A percentile compares a stretch with the other conserved stretches of the same genome.
Evolutionary conservation across 2,113 vertebrate species (phyloP).

Genomic region (Seriola aureovittata): DNA sequence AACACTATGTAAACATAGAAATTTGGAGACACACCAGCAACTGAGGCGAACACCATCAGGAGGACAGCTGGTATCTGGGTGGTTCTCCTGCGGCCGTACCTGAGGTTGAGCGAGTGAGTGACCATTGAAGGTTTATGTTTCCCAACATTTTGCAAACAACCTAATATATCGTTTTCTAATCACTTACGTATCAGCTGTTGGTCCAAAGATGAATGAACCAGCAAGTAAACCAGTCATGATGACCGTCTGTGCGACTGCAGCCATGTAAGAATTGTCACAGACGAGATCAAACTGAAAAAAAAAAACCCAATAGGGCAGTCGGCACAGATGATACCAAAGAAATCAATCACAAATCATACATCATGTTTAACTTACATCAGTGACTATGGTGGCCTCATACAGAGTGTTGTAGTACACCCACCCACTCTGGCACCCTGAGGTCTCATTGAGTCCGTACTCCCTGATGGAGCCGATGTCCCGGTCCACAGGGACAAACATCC

Average conservation of each 20-base stretch:
- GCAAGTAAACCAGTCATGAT: constrained; percentile 60
- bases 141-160: background rate
- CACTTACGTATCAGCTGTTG: constrained; percentile 68
- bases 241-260: constrained; percentile 45
- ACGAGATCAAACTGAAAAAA: constrained; percentile 73
- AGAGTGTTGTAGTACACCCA: constrained; percentile 84
- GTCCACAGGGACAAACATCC: constrained; percentile 84
- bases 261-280: constrained; percentile 59
- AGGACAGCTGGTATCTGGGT: constrained; percentile 62
- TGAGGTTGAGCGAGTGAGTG: constrained; percentile 19
- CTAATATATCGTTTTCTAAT: background rate
- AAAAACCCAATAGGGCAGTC: background rate
- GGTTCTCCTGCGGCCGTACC: constrained; percentile 66
- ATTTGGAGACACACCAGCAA: constrained; percentile 59
- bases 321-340: background rate
- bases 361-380: constrained; percentile 77
- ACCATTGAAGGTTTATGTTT: background rate
- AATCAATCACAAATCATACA: background rate
- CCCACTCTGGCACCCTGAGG: constrained; percentile 79
- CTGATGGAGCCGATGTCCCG: constrained; percentile 82
- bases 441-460: constrained; percentile 81
- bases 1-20: constrained; percentile 48
- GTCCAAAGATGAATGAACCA: constrained; percentile 71
- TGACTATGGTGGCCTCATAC: constrained; percentile 77
- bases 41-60: constrained; percentile 32